A percentile compares a stretch with the other conserved stretches of the same genome.
Evolutionary conservation across 2,113 vertebrate species (phyloP).

Genomic region (Lethenteron reissneri): DNA sequence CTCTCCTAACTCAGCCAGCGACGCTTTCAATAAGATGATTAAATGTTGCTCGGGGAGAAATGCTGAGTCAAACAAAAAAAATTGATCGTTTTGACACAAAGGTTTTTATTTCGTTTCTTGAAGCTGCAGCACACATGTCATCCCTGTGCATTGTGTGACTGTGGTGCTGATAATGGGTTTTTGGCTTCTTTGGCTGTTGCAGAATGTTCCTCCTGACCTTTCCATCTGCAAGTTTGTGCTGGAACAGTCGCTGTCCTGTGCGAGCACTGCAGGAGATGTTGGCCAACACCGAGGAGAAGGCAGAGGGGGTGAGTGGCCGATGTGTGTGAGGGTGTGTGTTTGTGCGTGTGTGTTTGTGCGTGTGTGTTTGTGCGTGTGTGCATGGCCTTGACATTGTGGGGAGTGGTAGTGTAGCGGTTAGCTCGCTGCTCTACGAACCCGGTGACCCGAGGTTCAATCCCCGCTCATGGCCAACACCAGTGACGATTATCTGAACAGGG

Average conservation of each 20-base stretch:
- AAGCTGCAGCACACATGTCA: too few species aligned
- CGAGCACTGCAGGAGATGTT: conserved; percentile 88
- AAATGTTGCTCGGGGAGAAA: not conserved
- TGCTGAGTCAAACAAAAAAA: not conserved
- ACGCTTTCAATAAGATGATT: not conserved
- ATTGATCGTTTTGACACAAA: not conserved
- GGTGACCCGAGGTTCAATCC: too few species aligned
- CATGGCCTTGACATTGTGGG: too few species aligned
- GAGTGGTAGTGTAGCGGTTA: too few species aligned
- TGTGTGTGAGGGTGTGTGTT: too few species aligned
- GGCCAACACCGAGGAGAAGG: conserved; percentile 62
- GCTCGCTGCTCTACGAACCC: too few species aligned
- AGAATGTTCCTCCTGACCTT: conserved; percentile 96
- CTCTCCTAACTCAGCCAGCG: not conserved
- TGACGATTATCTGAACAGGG: too few species aligned
- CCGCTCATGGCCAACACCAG: too few species aligned
- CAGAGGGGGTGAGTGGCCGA: conserved; percentile 52
- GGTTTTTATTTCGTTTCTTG: conserved; percentile 7
- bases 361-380: too few species aligned
- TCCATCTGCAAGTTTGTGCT: conserved; percentile 92
- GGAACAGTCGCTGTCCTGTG: conserved; percentile 76
- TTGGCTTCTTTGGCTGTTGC: conserved; percentile 14
- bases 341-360: too few species aligned
- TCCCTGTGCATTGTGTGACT: too few species aligned
- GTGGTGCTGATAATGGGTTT: not conserved